Evolutionary conservation across 1,140 invertebrate species (phyloP).

Genomic region (Plectrocnemia conspersa): DNA sequence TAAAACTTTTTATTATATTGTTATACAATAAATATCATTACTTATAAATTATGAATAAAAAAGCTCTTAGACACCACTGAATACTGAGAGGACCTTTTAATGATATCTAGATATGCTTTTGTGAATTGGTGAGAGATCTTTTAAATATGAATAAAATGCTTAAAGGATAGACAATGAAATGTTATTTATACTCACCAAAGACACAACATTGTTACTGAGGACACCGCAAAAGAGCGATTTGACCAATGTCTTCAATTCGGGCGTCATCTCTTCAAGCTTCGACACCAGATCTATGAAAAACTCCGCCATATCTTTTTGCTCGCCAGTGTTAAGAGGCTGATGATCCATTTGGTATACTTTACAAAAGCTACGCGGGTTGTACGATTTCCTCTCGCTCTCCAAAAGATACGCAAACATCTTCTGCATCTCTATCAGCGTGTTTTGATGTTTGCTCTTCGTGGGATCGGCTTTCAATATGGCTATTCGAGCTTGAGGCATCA

Average conservation of each 20-base stretch:
- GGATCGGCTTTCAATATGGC: conserved; percentile 65
- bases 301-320: conserved; percentile 98
- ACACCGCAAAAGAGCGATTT: conserved; percentile 91
- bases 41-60: too few species aligned
- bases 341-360: conserved; percentile 96
- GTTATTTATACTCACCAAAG: conserved; percentile 55
- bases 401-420: conserved; percentile 92
- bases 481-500: conserved; percentile 87
- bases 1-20: conserved; percentile 18
- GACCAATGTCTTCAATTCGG: conserved; percentile 82
- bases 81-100: too few species aligned
- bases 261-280: conserved; percentile 93
- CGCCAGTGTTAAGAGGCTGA: conserved; percentile 90
- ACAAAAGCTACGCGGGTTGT: conserved; percentile 92
- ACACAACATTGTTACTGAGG: conserved; percentile 91
- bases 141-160: too few species aligned
- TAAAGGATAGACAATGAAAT: conserved; percentile 2
- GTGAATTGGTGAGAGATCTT: too few species aligned
- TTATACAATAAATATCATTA: too few species aligned
- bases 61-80: too few species aligned
- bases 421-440: conserved; percentile 81
- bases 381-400: conserved; percentile 91
- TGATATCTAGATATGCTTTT: too few species aligned
- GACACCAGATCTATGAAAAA: conserved; percentile 96
- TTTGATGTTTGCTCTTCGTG: conserved; percentile 68